A percentile compares a stretch with the other conserved stretches of the same genome.
Conservation (phyloP, 2,797 vertebrate species). For the Tragopan temminckii region DNA sequence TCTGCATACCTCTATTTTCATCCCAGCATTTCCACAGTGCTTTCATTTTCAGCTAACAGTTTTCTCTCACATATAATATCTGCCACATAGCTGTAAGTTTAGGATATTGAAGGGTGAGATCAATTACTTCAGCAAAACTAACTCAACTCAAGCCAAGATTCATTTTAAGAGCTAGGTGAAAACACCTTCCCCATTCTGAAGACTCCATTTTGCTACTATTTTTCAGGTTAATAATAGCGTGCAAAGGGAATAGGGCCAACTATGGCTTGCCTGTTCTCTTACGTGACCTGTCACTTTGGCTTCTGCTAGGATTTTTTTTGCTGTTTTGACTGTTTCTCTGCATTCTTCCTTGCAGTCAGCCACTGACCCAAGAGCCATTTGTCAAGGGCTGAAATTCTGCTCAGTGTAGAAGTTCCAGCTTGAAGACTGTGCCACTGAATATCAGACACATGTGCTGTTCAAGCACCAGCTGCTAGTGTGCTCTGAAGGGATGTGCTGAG, state of each 20-base stretch:
- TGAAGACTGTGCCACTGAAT: neutral
- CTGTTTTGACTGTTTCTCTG: neutral
- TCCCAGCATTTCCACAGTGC: neutral
- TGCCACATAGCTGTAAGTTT: neutral
- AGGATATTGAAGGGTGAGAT: neutral
- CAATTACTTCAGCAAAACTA: neutral
- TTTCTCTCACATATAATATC: neutral
- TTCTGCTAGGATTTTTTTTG: neutral
- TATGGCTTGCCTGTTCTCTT: neutral
- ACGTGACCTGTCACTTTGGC: neutral
- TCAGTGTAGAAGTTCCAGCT: neutral
- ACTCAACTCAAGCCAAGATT: neutral
- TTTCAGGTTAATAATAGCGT: neutral
- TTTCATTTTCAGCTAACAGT: neutral
- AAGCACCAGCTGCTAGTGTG: accelerated
- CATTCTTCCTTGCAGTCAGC: neutral
- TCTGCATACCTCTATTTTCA: neutral
- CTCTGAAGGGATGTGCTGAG: neutral
- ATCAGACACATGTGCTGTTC: accelerated
- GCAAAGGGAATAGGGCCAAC: neutral
- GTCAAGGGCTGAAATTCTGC: neutral
- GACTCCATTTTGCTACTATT: neutral
- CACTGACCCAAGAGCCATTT: neutral
- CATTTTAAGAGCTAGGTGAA: neutral
- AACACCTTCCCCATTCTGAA: neutral